A percentile compares a stretch with the other conserved stretches of the same genome.
Evolutionary conservation across 2,113 vertebrate genomes (phyloP).

Genomic region (Triplophysa dalaica): DNA sequence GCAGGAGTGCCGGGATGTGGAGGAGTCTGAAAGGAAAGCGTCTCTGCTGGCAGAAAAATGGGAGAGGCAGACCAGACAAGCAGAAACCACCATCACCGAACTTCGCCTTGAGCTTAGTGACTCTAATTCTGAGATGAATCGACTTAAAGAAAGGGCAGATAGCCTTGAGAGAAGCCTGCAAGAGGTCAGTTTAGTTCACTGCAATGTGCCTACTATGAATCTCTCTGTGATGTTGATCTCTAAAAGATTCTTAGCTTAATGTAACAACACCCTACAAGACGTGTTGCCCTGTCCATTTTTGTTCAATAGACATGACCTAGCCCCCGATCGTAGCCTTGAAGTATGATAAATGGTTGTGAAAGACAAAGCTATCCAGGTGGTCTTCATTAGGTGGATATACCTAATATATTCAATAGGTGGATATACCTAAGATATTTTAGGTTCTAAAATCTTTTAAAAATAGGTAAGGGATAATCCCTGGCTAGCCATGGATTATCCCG

Average conservation of each 20-base stretch:
- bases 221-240: not conserved
- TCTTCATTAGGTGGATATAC: too few relatives aligned
- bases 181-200: constrained; percentile 60
- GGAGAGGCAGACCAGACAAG: constrained; percentile 75
- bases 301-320: too few relatives aligned
- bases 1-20: constrained; percentile 71
- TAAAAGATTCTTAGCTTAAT: not conserved
- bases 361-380: too few relatives aligned
- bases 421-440: too few relatives aligned
- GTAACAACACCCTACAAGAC: not conserved
- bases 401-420: too few relatives aligned
- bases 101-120: constrained; percentile 66
- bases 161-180: constrained; percentile 72
- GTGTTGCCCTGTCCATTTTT: too few relatives aligned
- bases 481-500: too few relatives aligned
- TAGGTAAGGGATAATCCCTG: too few relatives aligned
- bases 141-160: constrained; percentile 72
- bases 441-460: too few relatives aligned
- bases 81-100: constrained; percentile 69
- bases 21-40: constrained; percentile 72
- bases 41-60: constrained; percentile 70
- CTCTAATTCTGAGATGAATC: constrained; percentile 68
- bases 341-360: too few relatives aligned
- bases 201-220: not conserved
- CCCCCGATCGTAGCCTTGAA: not conserved